Evolutionary conservation across 2,113 vertebrate species (phyloP).

Genomic region (Cheilinus undulatus): DNA sequence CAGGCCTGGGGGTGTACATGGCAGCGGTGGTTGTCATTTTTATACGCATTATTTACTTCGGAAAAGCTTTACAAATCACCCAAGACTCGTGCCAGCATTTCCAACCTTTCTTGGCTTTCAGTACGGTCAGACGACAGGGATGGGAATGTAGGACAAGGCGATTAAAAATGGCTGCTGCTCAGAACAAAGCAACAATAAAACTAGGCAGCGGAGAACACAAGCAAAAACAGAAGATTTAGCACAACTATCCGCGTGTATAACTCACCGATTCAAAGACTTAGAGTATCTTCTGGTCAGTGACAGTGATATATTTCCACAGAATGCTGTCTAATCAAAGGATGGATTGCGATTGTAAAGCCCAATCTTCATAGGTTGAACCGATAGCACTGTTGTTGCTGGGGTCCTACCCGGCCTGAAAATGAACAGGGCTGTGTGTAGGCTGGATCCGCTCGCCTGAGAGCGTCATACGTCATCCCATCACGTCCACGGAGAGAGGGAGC

Average conservation of each 20-base stretch:
- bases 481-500: not conserved
- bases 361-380: constrained; percentile 66
- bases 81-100: constrained; percentile 2
- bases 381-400: constrained; percentile 68
- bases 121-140: constrained; percentile 50
- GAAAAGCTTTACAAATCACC: not conserved
- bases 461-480: constrained; percentile 58
- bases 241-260: constrained; percentile 18
- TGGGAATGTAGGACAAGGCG: constrained; percentile 78
- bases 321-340: constrained; percentile 73
- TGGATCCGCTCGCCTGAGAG: constrained; percentile 24
- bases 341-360: constrained; percentile 82
- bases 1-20: constrained; percentile 3
- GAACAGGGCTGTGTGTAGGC: constrained; percentile 51
- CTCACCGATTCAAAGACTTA: constrained; percentile 78
- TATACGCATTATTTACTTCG: not conserved
- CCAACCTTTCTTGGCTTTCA: constrained; percentile 25
- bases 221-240: constrained; percentile 11
- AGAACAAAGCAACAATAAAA: constrained; percentile 88
- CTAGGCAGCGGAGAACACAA: constrained; percentile 61
- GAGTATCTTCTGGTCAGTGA: constrained; percentile 58
- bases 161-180: constrained; percentile 88
- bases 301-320: constrained; percentile 72
- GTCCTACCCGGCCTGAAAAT: constrained; percentile 80
- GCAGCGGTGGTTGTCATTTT: not conserved